These are phyloP conservation scores for Echeneis naucrates DNA, from an alignment of 2,797 vertebrate genomes.

Conservation along the genomic window DNA sequence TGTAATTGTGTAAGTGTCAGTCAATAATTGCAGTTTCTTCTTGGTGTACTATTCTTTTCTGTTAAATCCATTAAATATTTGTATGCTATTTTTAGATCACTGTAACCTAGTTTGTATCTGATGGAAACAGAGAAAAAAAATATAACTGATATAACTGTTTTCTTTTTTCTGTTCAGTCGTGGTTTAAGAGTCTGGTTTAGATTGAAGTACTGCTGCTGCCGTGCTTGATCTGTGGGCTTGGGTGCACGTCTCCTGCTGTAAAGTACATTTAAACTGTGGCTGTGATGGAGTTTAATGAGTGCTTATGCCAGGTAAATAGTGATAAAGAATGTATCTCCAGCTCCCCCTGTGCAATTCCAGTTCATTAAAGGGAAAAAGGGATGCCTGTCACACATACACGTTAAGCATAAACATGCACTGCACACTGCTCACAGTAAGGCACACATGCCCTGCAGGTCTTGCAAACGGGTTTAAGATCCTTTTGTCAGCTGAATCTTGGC, in stretches of 20 bases:
- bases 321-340: constrained; percentile 42
- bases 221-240: constrained; percentile 45
- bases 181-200: constrained; percentile 49
- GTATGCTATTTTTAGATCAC: background rate
- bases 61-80: constrained; percentile 7
- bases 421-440: constrained; percentile 30
- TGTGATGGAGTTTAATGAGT: constrained; percentile 46
- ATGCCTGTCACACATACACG: constrained; percentile 3
- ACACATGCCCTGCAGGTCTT: constrained; percentile 30
- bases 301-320: constrained; percentile 59
- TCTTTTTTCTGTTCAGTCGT: constrained; percentile 58
- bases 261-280: constrained; percentile 49
- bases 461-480: constrained; percentile 38
- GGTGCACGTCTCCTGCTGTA: constrained; percentile 36
- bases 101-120: constrained; percentile 20
- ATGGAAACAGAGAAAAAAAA: constrained; percentile 25
- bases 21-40: background rate
- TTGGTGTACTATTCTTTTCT: background rate
- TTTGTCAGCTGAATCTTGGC: constrained; percentile 62
- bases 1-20: too few relatives aligned
- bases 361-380: constrained; percentile 43
- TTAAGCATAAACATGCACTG: constrained; percentile 3
- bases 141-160: constrained; percentile 53
- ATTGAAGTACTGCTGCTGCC: constrained; percentile 33
- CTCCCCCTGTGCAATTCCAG: constrained; percentile 28